phyloP scores from a whole-genome alignment of 2,113 vertebrate species.

The Sebastes fasciatus region DNA sequence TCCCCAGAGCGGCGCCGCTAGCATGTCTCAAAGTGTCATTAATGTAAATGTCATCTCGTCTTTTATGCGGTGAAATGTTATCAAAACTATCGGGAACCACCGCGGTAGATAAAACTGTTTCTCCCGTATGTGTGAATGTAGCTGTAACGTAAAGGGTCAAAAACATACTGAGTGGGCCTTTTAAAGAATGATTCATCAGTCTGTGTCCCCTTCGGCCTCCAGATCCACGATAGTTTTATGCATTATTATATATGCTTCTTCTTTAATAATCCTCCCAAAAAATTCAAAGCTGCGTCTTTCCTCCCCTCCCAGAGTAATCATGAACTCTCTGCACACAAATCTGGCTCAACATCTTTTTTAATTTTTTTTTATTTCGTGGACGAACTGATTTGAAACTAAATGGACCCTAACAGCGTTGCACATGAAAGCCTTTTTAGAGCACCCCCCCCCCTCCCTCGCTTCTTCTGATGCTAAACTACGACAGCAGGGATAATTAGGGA shows the following conservation, averaged over 20 bases:
- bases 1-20: neutral
- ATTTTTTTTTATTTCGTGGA: slow-evolving; percentile 11
- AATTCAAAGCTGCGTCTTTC: neutral
- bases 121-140: neutral
- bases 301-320: slow-evolving; percentile 28
- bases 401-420: slow-evolving; percentile 44
- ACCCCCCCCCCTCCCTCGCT: neutral
- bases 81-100: no score
- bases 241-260: neutral
- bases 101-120: neutral
- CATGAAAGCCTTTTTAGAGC: slow-evolving; percentile 58
- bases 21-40: no score
- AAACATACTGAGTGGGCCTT: neutral
- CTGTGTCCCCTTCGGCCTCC: neutral
- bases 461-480: slow-evolving; percentile 38
- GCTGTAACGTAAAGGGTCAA: no score
- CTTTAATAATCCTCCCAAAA: neutral
- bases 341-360: slow-evolving; percentile 15
- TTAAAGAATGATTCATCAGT: neutral
- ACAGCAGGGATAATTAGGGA: slow-evolving; percentile 67
- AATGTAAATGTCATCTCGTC: neutral
- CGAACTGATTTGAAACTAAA: slow-evolving; percentile 40
- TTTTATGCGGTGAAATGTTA: neutral
- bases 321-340: slow-evolving; percentile 17
- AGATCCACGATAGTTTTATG: neutral